Evolutionary conservation across 2,797 vertebrate species (phyloP), one percentile per base, ranked within the genome.

Genomic region (Ceyx erithaca): DNA sequence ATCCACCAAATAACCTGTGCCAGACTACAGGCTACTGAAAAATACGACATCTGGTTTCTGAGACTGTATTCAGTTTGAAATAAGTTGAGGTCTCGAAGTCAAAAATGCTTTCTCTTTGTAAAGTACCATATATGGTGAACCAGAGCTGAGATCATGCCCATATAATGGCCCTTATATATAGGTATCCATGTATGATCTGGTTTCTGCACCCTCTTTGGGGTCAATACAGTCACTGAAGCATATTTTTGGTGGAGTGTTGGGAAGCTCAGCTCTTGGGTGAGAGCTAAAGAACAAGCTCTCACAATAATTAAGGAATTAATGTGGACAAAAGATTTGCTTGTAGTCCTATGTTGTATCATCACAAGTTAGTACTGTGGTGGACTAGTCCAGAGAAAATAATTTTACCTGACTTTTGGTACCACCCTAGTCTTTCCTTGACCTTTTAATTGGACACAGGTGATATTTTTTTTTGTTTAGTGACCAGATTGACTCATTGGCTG

Each of bases 401-500:
- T 52, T n/a, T 11, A 1, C 63, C 10, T 64, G 22, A 59, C 49
- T 72, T 76, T 62, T 68, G 23, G 9, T 55, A 18, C 26, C 15
- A 23, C 17, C 1, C 0, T n/a, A 23, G 23, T 6, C 2, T 0
- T 23, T 67, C 10, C 25, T 49, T 33, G 15, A 49, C 17, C 19
- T 63, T 51, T 67, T 41, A 46, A 31, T 46, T 49, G 71, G 48
- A 15, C 45, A 80, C 10, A 73, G 46, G 4, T 19, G 73, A 12
- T 15, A 59, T 40, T 49, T 52, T 62, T 14, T 49, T 52, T 62
- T 84, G 20, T 31, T 81, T 43, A 31, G 28, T 55, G 70, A 12
- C 35, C 43, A 61, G 57, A 37, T 33, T 33, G 80, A 80, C 54
- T 67, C 57, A 12, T 14, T 80, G 68, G 61, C 28, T 92, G 40